Evolutionary conservation across 2,797 vertebrate genomes (phyloP).

Genomic region (Craterocephalus amniculus): DNA sequence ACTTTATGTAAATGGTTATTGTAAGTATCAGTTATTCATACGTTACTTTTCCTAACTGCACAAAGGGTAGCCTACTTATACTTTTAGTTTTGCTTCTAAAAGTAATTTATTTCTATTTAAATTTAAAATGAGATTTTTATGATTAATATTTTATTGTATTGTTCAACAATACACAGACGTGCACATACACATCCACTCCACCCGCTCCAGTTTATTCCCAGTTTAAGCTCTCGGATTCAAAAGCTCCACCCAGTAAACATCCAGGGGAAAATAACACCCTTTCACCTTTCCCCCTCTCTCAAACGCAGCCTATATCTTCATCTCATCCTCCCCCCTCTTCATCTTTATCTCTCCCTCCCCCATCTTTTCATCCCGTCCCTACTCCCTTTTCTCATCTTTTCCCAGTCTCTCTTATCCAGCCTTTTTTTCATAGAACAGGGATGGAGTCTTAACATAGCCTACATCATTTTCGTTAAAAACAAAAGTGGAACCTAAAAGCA

Average conservation of each 20-base stretch:
- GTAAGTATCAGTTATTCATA: background rate
- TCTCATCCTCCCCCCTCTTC: background rate
- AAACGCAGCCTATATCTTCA: constrained; percentile 4
- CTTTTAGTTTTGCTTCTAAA: background rate
- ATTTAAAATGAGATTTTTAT: background rate
- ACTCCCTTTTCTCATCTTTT: background rate
- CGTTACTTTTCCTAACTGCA: background rate
- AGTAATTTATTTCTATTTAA: background rate
- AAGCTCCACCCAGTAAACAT: constrained; percentile 42
- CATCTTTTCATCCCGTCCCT: background rate
- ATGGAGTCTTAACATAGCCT: too few species aligned
- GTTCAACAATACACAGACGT: background rate
- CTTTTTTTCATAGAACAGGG: background rate
- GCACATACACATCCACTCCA: background rate
- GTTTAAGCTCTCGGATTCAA: constrained; percentile 12
- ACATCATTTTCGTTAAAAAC: too few species aligned
- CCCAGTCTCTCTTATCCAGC: background rate
- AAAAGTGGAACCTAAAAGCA: background rate
- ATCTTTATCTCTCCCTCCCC: constrained; percentile 15
- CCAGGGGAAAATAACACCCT: constrained; percentile 20
- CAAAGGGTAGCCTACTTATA: background rate
- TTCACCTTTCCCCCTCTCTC: background rate
- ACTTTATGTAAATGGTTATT: background rate
- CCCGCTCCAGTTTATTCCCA: constrained; percentile 27
- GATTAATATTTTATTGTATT: background rate